phyloP scores from a whole-genome alignment of 1,140 invertebrate species.

The Eupristina koningsbergeri region DNA sequence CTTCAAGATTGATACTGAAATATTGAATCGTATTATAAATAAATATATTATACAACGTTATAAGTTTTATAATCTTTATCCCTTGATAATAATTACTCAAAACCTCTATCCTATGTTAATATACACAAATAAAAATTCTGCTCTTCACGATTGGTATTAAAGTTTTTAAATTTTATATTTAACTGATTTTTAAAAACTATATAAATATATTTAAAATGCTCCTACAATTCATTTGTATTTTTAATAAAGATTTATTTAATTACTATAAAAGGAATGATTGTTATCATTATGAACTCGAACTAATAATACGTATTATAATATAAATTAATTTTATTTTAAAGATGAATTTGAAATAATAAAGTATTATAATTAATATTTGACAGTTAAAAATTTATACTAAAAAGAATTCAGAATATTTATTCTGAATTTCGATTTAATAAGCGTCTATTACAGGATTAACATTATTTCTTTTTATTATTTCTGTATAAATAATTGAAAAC shows the following conservation, averaged over 20 bases:
- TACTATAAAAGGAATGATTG: background rate
- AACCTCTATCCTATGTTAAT: background rate
- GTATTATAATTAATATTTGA: too few species aligned
- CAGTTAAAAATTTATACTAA: too few species aligned
- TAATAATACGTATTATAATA: too few species aligned
- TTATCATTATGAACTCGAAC: too few species aligned
- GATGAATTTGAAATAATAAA: too few species aligned
- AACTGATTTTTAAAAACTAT: background rate
- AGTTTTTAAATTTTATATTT: background rate
- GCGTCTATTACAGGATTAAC: too few species aligned
- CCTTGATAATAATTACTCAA: background rate
- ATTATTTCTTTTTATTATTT: too few species aligned
- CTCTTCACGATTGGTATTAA: background rate
- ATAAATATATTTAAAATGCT: background rate
- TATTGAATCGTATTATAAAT: slow-evolving; percentile 41
- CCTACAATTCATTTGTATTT: background rate
- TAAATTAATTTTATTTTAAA: too few species aligned
- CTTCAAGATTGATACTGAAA: slow-evolving; percentile 15
- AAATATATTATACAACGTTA: slow-evolving; percentile 46
- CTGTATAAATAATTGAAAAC: too few species aligned
- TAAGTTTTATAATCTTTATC: slow-evolving; percentile 21
- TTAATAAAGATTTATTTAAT: background rate
- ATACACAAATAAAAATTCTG: too few species aligned
- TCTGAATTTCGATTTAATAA: too few species aligned
- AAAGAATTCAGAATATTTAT: too few species aligned